phyloP scores from a whole-genome alignment of 1,140 invertebrate genomes.

The Rhysida immarginata region DNA sequence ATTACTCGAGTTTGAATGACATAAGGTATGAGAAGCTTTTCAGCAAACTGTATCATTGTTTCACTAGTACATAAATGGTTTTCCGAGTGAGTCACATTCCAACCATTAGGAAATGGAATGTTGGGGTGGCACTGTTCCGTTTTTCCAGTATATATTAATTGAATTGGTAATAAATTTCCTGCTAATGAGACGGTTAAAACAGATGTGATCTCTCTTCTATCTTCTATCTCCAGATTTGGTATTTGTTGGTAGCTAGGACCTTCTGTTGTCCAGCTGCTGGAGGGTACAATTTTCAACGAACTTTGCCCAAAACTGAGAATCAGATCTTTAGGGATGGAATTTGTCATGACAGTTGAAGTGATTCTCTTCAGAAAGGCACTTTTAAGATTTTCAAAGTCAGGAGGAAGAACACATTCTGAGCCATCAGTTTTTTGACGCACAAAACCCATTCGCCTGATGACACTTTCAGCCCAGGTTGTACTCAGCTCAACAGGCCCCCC shows the following conservation, averaged over 20 bases:
- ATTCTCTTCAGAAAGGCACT: slow-evolving; percentile 7
- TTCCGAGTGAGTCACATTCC: slow-evolving; percentile 1
- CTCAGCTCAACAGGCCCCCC: slow-evolving; percentile 5
- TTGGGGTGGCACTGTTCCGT: slow-evolving; percentile 5
- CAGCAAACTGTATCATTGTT: background rate
- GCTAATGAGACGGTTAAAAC: background rate
- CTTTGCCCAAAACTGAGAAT: slow-evolving; percentile 4
- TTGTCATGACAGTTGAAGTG: background rate
- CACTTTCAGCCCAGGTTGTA: slow-evolving; percentile 5
- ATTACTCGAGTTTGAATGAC: background rate
- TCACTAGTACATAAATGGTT: slow-evolving; percentile 2
- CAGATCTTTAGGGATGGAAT: slow-evolving; percentile 4
- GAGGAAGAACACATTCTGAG: background rate
- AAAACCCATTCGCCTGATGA: slow-evolving; percentile 1
- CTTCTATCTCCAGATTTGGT: slow-evolving; percentile 1
- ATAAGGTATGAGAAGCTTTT: slow-evolving; percentile 2
- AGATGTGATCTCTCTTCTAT: background rate
- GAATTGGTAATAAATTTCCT: background rate
- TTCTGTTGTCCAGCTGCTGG: slow-evolving; percentile 6
- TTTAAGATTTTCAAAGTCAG: slow-evolving; percentile 6
- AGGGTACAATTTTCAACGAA: slow-evolving; percentile 2
- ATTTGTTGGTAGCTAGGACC: background rate
- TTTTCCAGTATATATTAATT: slow-evolving; percentile 3
- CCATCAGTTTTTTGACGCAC: slow-evolving; percentile 1
- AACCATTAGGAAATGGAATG: slow-evolving; percentile 3